phyloP scores from a whole-genome alignment of 2,888 invertebrate species.

The Nemotelus nigrinus region DNA sequence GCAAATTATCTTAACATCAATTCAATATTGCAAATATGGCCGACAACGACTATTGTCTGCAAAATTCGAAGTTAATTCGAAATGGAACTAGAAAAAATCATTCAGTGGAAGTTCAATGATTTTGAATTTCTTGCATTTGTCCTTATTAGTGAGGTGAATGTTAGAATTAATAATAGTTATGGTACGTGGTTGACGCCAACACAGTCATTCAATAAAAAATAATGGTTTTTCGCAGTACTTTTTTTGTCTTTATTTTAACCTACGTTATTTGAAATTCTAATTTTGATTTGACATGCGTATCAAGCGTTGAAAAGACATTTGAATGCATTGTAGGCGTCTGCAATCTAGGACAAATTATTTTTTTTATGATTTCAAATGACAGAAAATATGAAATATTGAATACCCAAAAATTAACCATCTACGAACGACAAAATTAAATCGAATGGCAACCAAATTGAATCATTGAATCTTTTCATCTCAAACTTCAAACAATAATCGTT shows the following conservation, averaged over 20 bases:
- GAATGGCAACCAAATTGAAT: too few relatives aligned
- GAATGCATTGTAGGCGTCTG: not conserved
- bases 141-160: conserved; percentile 16
- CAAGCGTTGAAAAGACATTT: not conserved
- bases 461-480: too few relatives aligned
- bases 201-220: not conserved
- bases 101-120: conserved; percentile 6
- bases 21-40: conserved; percentile 22
- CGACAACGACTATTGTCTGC: not conserved
- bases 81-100: not conserved
- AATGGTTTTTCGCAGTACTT: not conserved
- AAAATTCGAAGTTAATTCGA: not conserved
- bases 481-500: too few relatives aligned
- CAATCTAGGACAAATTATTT: too few relatives aligned
- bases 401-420: too few relatives aligned
- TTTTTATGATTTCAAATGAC: too few relatives aligned
- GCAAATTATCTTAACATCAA: conserved; percentile 15
- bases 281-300: not conserved
- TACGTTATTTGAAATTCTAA: not conserved
- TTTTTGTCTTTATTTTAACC: not conserved
- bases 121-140: conserved; percentile 20
- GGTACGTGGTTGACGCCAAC: conserved; percentile 5
- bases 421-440: too few relatives aligned
- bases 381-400: too few relatives aligned
- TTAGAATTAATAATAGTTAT: conserved; percentile 7